phyloP scores from a whole-genome alignment of 2,797 vertebrate species.

The Hoplostethus atlanticus region DNA sequence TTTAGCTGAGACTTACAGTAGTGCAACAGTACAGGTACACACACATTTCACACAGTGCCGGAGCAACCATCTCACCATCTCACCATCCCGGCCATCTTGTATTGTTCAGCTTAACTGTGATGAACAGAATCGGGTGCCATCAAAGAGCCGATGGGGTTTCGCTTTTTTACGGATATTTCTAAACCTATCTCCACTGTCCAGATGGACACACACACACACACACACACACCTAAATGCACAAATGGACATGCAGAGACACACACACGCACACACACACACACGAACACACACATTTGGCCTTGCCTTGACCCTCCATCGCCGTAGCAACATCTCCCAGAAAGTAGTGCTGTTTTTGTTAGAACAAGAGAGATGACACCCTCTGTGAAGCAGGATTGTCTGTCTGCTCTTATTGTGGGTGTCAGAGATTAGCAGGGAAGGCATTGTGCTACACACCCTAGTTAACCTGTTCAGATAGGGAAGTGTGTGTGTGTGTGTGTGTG shows the following conservation, averaged over 20 bases:
- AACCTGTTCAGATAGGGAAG: background rate
- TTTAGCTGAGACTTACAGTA: too few species aligned
- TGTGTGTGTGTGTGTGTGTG: conserved; percentile 1
- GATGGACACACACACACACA: conserved; percentile 4
- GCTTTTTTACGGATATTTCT: background rate
- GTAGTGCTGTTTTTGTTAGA: conserved; percentile 7
- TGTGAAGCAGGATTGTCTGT: conserved; percentile 44
- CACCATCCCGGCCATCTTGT: too few species aligned
- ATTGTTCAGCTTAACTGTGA: background rate
- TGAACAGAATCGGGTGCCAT: background rate
- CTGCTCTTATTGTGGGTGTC: conserved; percentile 57
- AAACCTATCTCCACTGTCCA: conserved; percentile 29
- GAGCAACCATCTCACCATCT: too few species aligned
- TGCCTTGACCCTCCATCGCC: conserved; percentile 52
- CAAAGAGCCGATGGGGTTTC: background rate
- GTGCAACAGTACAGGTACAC: too few species aligned
- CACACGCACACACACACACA: conserved; percentile 2
- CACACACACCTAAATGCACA: background rate
- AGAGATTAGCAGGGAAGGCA: conserved; percentile 62
- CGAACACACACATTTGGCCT: conserved; percentile 20
- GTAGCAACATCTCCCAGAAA: conserved; percentile 59
- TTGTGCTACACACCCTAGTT: conserved; percentile 3
- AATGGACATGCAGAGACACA: background rate
- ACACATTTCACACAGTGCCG: too few species aligned
- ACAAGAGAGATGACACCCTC: conserved; percentile 58